phyloP scores from a whole-genome alignment of 1,140 invertebrate species.

The Belonocnema kinseyi region DNA sequence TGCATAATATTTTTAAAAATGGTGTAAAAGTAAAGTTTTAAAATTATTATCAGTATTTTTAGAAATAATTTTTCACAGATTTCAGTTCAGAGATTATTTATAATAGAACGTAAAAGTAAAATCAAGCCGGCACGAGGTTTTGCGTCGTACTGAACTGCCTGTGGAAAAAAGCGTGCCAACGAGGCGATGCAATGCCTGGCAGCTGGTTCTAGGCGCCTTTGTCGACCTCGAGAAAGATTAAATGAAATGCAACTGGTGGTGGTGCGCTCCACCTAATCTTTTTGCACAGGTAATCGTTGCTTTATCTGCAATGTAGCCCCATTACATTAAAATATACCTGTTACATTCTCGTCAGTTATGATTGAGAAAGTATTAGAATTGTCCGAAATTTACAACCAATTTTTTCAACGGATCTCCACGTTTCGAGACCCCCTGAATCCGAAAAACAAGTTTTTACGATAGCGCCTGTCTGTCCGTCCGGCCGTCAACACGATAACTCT shows the following conservation, averaged over 20 bases:
- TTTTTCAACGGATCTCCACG: too few species aligned
- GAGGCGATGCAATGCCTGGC: conserved; percentile 20
- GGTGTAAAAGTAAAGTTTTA: too few species aligned
- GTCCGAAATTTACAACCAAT: too few species aligned
- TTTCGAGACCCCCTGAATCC: too few species aligned
- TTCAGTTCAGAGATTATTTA: neutral
- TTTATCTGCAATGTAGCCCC: neutral
- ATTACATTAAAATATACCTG: too few species aligned
- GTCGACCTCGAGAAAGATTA: conserved; percentile 35
- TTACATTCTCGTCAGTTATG: too few species aligned
- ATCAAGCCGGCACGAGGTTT: conserved; percentile 40
- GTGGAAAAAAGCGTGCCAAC: conserved; percentile 35
- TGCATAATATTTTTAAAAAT: too few species aligned
- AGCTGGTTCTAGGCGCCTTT: conserved; percentile 47
- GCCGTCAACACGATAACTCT: too few species aligned
- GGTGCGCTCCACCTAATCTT: conserved; percentile 42
- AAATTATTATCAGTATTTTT: neutral
- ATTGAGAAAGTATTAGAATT: too few species aligned
- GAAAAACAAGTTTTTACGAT: too few species aligned
- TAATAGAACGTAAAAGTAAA: neutral
- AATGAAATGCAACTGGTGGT: conserved; percentile 37
- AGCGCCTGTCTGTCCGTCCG: too few species aligned
- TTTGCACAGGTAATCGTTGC: conserved; percentile 22
- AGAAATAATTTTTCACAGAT: conserved; percentile 20
- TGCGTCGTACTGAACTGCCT: conserved; percentile 47